Evolutionary conservation across 2,888 invertebrate genomes (phyloP).

Genomic region (Tyria jacobaeae): DNA sequence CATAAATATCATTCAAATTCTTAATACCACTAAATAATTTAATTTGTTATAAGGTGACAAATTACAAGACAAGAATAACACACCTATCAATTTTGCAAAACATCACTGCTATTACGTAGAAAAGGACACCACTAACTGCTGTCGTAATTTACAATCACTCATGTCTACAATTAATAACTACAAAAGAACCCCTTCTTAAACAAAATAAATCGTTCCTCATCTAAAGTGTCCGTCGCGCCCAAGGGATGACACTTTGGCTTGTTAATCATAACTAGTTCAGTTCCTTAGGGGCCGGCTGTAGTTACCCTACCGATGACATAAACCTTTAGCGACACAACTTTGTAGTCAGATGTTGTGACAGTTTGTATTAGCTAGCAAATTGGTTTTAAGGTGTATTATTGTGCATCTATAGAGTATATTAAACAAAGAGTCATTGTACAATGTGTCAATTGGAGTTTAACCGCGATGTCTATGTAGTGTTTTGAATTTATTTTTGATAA

Average conservation of each 20-base stretch:
- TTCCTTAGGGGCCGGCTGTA: constrained; percentile 35
- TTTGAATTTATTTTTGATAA: too few relatives aligned
- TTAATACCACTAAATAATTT: neutral
- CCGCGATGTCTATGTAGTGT: too few relatives aligned
- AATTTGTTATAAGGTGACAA: neutral
- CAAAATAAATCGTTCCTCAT: constrained; percentile 44
- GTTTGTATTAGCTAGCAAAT: constrained; percentile 30
- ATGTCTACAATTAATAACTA: constrained; percentile 19
- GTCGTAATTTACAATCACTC: constrained; percentile 1
- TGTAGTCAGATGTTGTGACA: constrained; percentile 46
- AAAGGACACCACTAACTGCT: neutral
- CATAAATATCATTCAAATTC: neutral
- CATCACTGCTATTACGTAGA: neutral
- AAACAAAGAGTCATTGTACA: neutral
- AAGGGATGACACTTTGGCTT: constrained; percentile 44
- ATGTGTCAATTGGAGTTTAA: neutral
- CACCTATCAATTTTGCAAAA: neutral
- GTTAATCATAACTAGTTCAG: constrained; percentile 62
- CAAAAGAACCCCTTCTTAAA: constrained; percentile 23
- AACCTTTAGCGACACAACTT: constrained; percentile 27
- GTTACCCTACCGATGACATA: constrained; percentile 35
- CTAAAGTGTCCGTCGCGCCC: constrained; percentile 37
- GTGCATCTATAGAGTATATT: neutral
- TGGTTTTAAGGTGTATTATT: constrained; percentile 12
- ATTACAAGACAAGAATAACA: neutral